Evolutionary conservation across 2,113 vertebrate species (phyloP).

Genomic region (Vidua chalybeata): DNA sequence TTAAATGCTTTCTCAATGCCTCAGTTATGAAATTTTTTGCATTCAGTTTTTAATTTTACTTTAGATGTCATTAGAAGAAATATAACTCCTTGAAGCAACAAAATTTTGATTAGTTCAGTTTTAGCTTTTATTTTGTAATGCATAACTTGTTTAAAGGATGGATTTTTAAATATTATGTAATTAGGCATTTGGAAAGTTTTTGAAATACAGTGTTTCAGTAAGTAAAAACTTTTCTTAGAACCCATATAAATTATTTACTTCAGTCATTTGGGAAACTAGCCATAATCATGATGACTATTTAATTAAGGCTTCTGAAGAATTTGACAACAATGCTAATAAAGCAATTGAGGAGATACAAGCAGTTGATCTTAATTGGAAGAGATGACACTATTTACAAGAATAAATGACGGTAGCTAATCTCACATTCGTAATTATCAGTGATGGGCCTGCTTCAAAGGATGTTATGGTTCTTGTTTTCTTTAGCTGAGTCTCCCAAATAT

Average conservation of each 20-base stretch:
- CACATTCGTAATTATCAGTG: constrained; percentile 68
- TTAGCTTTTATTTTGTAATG: neutral
- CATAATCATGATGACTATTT: constrained; percentile 66
- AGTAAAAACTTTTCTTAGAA: constrained; percentile 31
- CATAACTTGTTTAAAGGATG: neutral
- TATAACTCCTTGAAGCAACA: neutral
- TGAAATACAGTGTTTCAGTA: neutral
- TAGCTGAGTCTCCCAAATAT: constrained; percentile 26
- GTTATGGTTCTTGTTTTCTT: constrained; percentile 30
- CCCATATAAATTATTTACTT: constrained; percentile 48
- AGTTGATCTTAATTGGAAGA: constrained; percentile 74
- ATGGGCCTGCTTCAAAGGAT: constrained; percentile 53
- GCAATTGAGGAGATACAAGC: constrained; percentile 48
- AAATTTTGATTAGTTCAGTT: neutral
- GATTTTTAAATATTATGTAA: constrained; percentile 9
- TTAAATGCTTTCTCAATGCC: neutral
- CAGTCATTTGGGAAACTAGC: constrained; percentile 60
- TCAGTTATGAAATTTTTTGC: neutral
- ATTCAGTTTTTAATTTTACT: neutral
- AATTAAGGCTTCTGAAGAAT: constrained; percentile 69
- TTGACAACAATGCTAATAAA: constrained; percentile 71
- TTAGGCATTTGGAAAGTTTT: neutral
- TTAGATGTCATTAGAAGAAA: neutral
- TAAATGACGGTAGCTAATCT: constrained; percentile 70
- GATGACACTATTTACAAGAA: constrained; percentile 74